Evolutionary conservation across 2,797 vertebrate species (phyloP).

Genomic region (Sebastes aleutianus): DNA sequence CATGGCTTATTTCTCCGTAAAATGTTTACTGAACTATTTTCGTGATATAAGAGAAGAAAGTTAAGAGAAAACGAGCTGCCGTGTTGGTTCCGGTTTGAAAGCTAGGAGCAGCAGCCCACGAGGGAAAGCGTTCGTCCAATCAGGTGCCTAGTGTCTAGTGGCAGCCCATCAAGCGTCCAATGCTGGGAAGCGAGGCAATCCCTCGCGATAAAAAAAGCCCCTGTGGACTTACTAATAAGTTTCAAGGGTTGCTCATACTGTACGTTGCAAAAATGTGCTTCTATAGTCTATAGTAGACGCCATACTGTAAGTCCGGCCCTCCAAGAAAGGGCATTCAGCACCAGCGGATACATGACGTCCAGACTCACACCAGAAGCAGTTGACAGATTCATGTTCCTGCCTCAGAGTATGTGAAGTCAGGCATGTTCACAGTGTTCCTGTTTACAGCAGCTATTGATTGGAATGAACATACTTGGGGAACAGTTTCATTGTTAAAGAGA

Average conservation of each 20-base stretch:
- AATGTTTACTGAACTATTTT: too few species aligned
- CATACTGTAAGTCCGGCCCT: not conserved
- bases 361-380: slow-evolving; percentile 42
- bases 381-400: slow-evolving; percentile 73
- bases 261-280: slow-evolving; percentile 31
- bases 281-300: slow-evolving; percentile 6
- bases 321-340: slow-evolving; percentile 18
- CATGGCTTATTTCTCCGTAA: too few species aligned
- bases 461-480: slow-evolving; percentile 10
- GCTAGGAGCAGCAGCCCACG: too few species aligned
- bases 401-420: slow-evolving; percentile 65
- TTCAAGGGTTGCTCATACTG: not conserved
- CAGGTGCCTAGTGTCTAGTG: too few species aligned
- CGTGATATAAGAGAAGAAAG: too few species aligned
- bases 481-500: slow-evolving; percentile 43
- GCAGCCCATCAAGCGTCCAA: too few species aligned
- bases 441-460: slow-evolving; percentile 51
- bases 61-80: too few species aligned
- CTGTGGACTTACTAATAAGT: not conserved
- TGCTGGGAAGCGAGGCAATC: too few species aligned
- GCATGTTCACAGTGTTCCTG: slow-evolving; percentile 65
- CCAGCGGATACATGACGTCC: slow-evolving; percentile 15
- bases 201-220: too few species aligned
- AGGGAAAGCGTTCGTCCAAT: too few species aligned
- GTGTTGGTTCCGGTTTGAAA: too few species aligned